Conservation (phyloP, 2,888 invertebrate species). For the Pycnomerus fuliginosus region DNA sequence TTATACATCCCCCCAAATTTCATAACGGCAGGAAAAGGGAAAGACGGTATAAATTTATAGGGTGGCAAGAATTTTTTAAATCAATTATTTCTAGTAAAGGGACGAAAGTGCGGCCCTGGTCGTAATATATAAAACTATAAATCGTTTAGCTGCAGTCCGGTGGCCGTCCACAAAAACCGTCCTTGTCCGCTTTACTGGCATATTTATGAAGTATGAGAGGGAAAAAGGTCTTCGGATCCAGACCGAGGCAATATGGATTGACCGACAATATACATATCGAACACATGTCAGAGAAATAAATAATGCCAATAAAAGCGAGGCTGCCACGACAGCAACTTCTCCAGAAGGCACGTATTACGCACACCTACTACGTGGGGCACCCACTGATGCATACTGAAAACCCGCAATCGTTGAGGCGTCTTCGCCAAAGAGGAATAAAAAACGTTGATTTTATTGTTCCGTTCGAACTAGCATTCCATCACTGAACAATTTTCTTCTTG, state of each 20-base stretch:
- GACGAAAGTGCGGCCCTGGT: constrained; percentile 15
- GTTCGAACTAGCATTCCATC: too few species aligned
- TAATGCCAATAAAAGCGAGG: constrained; percentile 47
- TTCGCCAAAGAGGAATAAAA: too few species aligned
- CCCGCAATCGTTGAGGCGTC: too few species aligned
- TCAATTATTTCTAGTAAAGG: too few species aligned
- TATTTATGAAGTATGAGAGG: constrained; percentile 48
- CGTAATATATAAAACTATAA: constrained; percentile 48
- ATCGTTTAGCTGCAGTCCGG: constrained; percentile 43
- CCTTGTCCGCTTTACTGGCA: constrained; percentile 41
- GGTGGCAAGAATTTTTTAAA: too few species aligned
- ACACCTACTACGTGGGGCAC: constrained; percentile 18
- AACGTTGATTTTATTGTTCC: too few species aligned
- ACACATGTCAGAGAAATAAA: constrained; percentile 52
- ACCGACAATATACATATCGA: constrained; percentile 53
- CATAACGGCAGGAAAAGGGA: too few species aligned
- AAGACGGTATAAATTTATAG: too few species aligned
- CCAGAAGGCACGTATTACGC: constrained; percentile 25
- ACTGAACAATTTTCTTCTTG: too few species aligned
- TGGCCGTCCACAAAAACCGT: constrained; percentile 37
- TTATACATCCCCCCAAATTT: too few species aligned
- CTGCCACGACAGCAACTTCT: constrained; percentile 28
- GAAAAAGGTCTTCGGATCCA: constrained; percentile 32
- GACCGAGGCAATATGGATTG: constrained; percentile 46
- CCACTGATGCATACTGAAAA: too few species aligned